Conservation (phyloP, 2,797 vertebrate species). For the Thamnophis elegans region DNA sequence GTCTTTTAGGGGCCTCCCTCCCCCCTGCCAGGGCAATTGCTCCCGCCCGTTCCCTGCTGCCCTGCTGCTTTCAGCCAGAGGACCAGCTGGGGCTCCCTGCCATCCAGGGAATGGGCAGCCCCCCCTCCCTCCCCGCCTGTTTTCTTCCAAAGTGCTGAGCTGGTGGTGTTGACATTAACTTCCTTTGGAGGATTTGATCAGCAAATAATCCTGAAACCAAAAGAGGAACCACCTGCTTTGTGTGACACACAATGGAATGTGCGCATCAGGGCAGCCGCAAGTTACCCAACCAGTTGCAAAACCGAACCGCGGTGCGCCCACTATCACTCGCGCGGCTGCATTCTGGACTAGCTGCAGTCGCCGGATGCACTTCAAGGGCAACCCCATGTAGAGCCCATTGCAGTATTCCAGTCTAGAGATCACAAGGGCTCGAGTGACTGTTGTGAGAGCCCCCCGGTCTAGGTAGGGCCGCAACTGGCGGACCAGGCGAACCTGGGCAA, state of each 20-base stretch:
- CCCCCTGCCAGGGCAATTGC: neutral
- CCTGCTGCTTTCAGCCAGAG: neutral
- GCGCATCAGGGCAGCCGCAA: neutral
- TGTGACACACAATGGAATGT: neutral
- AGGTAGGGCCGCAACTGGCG: too few species aligned
- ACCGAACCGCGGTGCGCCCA: too few species aligned
- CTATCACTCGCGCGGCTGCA: too few species aligned
- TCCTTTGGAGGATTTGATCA: neutral
- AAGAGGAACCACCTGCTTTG: neutral
- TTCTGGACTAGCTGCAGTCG: too few species aligned
- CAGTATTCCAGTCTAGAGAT: too few species aligned
- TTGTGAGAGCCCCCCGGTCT: too few species aligned
- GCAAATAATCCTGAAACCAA: neutral
- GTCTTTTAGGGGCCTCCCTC: neutral
- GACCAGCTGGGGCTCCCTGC: neutral
- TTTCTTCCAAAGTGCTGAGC: neutral
- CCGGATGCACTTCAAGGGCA: too few species aligned
- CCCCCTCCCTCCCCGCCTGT: fast-evolving
- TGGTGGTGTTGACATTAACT: neutral
- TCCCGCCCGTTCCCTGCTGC: neutral
- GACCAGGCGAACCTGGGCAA: too few species aligned
- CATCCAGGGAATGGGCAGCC: neutral
- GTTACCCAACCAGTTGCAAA: neutral
- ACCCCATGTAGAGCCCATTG: too few species aligned
- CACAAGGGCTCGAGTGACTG: too few species aligned